Conservation (phyloP, 1,140 invertebrate genomes). For the Chionoecetes opilio region DNA sequence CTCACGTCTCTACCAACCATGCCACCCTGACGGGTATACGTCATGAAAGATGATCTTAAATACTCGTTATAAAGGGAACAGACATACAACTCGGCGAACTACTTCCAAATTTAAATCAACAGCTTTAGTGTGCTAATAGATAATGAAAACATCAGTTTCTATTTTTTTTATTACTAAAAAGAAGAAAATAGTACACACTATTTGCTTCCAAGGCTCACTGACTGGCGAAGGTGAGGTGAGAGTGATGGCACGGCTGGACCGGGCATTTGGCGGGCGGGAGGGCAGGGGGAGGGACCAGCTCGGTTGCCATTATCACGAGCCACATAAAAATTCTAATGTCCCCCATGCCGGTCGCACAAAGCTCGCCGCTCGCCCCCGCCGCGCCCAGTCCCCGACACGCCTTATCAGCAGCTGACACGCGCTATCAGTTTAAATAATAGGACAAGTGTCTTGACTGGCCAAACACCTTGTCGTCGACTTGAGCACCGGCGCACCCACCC, state of each 20-base stretch:
- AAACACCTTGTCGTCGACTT: conserved; percentile 79
- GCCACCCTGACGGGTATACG: too few relatives aligned
- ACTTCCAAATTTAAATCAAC: too few relatives aligned
- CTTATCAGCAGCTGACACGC: conserved; percentile 77
- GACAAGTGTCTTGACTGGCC: conserved; percentile 80
- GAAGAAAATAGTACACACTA: too few relatives aligned
- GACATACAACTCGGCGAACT: too few relatives aligned
- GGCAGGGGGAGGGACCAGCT: background rate
- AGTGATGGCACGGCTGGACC: background rate
- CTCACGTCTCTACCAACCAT: too few relatives aligned
- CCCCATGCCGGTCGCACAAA: conserved; percentile 68
- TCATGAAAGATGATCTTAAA: too few relatives aligned
- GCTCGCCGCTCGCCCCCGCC: conserved; percentile 66
- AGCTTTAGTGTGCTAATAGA: too few relatives aligned
- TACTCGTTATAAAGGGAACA: too few relatives aligned
- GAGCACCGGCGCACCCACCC: conserved; percentile 69
- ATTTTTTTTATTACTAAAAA: too few relatives aligned
- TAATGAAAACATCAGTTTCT: too few relatives aligned
- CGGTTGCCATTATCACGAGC: conserved; percentile 62
- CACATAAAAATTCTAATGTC: conserved; percentile 78
- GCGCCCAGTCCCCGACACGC: conserved; percentile 55
- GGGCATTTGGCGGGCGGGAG: background rate
- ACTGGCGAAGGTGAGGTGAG: too few relatives aligned
- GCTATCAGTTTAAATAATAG: conserved; percentile 80
- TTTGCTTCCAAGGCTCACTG: too few relatives aligned